These are phyloP conservation scores for Epinephelus malabaricus DNA, from an alignment of 2,797 vertebrate genomes.

Conservation along the genomic window DNA sequence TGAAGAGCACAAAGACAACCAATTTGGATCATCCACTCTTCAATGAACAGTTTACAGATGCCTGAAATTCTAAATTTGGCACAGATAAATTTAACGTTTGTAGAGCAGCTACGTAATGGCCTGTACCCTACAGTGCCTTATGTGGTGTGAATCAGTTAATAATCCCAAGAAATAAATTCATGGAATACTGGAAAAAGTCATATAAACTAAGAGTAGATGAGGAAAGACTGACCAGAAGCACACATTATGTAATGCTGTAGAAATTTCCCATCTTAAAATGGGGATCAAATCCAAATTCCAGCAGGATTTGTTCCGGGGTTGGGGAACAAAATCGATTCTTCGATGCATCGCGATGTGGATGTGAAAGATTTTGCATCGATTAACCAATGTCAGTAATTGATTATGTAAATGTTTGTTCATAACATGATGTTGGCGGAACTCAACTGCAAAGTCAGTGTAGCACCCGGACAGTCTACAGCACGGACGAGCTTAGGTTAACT, in stretches of 20 bases:
- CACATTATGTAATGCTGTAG: neutral
- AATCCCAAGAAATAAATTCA: neutral
- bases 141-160: neutral
- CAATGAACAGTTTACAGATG: neutral
- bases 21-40: neutral
- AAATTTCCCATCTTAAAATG: constrained; percentile 1
- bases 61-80: neutral
- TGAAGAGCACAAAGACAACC: neutral
- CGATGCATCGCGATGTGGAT: no score
- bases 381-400: no score
- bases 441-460: no score
- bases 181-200: neutral
- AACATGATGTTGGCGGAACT: no score
- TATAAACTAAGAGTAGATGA: neutral
- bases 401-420: no score
- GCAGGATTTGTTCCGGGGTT: neutral
- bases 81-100: neutral
- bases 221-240: neutral
- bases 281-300: neutral
- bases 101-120: neutral
- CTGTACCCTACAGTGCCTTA: neutral
- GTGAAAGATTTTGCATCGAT: no score
- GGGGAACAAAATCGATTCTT: no score
- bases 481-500: no score
- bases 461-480: no score